A percentile compares a stretch with the other conserved stretches of the same genome.
These are phyloP conservation scores for Marasmarcha lunaedactyla DNA, from an alignment of 2,888 invertebrate species.

Conservation along the genomic window DNA sequence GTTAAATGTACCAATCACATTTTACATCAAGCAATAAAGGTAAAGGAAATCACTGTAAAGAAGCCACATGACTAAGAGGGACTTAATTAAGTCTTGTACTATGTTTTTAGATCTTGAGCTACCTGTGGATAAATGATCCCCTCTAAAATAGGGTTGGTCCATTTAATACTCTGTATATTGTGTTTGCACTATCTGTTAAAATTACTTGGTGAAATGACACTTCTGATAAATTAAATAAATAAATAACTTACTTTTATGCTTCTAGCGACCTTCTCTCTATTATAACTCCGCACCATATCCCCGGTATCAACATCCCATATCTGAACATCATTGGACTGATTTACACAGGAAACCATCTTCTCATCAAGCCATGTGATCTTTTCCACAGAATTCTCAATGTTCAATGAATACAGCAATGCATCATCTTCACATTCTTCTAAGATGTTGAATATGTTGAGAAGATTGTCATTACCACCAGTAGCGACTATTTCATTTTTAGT, in stretches of 20 bases:
- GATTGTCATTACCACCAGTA: conserved; percentile 85
- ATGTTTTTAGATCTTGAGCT: too few relatives aligned
- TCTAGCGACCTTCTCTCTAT: conserved; percentile 70
- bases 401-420: conserved; percentile 81
- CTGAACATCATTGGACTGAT: conserved; percentile 76
- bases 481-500: conserved; percentile 74
- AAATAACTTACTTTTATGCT: conserved; percentile 72
- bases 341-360: conserved; percentile 71
- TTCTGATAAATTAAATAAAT: too few relatives aligned
- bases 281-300: conserved; percentile 68
- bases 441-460: conserved; percentile 87
- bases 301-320: conserved; percentile 76
- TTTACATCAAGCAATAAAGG: too few relatives aligned
- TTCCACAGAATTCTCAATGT: conserved; percentile 82
- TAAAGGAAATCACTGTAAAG: too few relatives aligned
- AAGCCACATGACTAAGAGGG: too few relatives aligned
- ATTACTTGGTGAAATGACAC: too few relatives aligned
- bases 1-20: too few relatives aligned
- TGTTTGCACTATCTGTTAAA: too few relatives aligned
- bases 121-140: too few relatives aligned
- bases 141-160: too few relatives aligned
- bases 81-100: too few relatives aligned
- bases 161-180: too few relatives aligned
- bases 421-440: conserved; percentile 80
- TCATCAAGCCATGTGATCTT: conserved; percentile 69